Percentiles rank a stretch among this genome's conserved stretches.
These are phyloP conservation scores for Seira musarum DNA, from an alignment of 2,888 invertebrate species.

Conservation along the genomic window DNA sequence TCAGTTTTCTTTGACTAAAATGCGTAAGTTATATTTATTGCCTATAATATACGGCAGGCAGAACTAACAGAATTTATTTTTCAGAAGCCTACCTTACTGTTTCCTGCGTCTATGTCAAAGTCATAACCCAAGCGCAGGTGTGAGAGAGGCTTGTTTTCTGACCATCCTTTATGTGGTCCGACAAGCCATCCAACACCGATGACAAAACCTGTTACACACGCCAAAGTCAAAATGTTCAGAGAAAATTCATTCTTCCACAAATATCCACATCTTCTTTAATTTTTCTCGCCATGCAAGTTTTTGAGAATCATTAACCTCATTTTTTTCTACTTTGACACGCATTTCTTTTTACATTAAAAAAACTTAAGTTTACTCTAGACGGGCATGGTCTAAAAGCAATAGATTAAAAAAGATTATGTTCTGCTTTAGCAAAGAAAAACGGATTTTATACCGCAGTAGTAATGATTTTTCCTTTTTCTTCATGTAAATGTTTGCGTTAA, in stretches of 20 bases:
- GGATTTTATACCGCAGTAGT: too few relatives aligned
- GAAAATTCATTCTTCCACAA: slow-evolving; percentile 2
- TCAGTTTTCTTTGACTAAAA: slow-evolving; percentile 31
- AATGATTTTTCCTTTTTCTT: too few relatives aligned
- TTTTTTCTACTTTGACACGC: too few relatives aligned
- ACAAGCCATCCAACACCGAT: slow-evolving; percentile 48
- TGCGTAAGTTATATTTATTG: slow-evolving; percentile 9
- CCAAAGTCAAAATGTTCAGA: slow-evolving; percentile 45
- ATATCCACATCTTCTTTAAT: not conserved
- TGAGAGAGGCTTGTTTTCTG: slow-evolving; percentile 53
- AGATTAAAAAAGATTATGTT: too few relatives aligned
- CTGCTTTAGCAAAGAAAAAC: too few relatives aligned
- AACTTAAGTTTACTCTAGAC: too few relatives aligned
- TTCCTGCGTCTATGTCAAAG: slow-evolving; percentile 45
- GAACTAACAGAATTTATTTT: slow-evolving; percentile 27
- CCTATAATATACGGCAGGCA: slow-evolving; percentile 43
- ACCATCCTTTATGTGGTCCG: slow-evolving; percentile 54
- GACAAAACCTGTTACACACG: slow-evolving; percentile 52
- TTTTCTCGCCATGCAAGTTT: too few relatives aligned
- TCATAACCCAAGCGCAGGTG: slow-evolving; percentile 54
- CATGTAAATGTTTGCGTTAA: too few relatives aligned
- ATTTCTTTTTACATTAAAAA: too few relatives aligned
- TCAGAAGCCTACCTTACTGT: slow-evolving; percentile 50
- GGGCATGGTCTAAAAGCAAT: too few relatives aligned
- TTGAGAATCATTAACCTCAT: too few relatives aligned